Conservation (phyloP, 2,113 vertebrate genomes). For the Myodes glareolus region DNA sequence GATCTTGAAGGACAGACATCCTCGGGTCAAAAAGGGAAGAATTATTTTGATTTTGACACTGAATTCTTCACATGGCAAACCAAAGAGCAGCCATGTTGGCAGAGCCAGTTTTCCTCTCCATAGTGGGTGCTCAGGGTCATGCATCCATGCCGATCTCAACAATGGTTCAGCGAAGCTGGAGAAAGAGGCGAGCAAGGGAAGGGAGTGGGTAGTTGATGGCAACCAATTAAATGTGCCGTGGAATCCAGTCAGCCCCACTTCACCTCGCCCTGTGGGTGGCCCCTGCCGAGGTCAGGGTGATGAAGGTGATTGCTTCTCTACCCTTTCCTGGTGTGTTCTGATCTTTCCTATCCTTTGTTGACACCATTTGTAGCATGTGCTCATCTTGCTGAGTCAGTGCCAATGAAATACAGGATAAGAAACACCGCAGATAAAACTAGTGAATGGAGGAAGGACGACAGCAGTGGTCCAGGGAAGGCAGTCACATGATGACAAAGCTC, state of each 20-base stretch:
- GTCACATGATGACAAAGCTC: fast-evolving
- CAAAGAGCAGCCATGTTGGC: background rate
- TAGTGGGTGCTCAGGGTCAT: fast-evolving
- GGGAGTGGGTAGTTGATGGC: fast-evolving
- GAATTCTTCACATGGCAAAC: fast-evolving
- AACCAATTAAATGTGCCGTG: fast-evolving
- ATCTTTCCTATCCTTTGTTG: background rate
- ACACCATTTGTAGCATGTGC: fast-evolving
- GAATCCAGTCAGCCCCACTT: fast-evolving
- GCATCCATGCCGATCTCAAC: background rate
- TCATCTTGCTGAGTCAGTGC: background rate
- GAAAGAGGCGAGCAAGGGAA: background rate
- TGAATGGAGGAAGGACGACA: fast-evolving
- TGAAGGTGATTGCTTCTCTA: fast-evolving
- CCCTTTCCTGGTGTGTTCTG: fast-evolving
- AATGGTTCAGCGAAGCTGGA: fast-evolving
- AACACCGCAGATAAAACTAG: fast-evolving
- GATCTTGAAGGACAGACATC: background rate
- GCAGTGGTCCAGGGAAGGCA: fast-evolving
- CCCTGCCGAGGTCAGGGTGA: fast-evolving
- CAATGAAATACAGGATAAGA: background rate
- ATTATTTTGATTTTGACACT: background rate
- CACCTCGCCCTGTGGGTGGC: fast-evolving
- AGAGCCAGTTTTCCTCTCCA: fast-evolving
- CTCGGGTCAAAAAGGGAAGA: background rate